phyloP scores from a whole-genome alignment of 2,888 invertebrate genomes.

The Agrenia bidenticulata region DNA sequence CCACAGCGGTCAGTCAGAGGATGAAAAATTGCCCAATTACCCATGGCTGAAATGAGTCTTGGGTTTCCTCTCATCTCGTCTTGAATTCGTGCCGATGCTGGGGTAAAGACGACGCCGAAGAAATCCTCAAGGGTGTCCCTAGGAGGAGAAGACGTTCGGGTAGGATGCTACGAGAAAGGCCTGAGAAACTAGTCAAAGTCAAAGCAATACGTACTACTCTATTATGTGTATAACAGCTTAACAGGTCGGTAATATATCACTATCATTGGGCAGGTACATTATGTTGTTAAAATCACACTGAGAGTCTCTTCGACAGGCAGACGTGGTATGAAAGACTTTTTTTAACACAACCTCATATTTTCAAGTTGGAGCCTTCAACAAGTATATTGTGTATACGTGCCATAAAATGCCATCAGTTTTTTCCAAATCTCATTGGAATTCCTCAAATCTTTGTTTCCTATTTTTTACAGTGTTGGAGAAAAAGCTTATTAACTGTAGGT shows the following conservation, averaged over 20 bases:
- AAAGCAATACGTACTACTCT: constrained; percentile 7
- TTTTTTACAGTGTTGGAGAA: too few species aligned
- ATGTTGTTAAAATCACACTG: constrained; percentile 12
- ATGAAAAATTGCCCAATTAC: constrained; percentile 51
- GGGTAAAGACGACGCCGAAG: constrained; percentile 34
- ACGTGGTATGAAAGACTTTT: background rate
- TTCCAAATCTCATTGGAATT: too few species aligned
- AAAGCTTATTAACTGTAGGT: too few species aligned
- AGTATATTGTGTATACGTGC: background rate
- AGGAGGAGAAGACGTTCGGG: background rate
- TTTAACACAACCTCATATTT: background rate
- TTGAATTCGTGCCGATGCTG: background rate
- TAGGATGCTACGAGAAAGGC: too few species aligned
- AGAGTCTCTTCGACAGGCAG: constrained; percentile 2
- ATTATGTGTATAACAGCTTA: constrained; percentile 17
- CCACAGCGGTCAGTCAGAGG: constrained; percentile 47
- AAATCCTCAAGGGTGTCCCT: constrained; percentile 40
- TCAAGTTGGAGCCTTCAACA: constrained; percentile 5
- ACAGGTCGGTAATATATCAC: constrained; percentile 19
- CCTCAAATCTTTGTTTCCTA: too few species aligned
- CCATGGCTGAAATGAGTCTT: constrained; percentile 39
- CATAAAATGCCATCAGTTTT: too few species aligned
- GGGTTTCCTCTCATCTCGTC: constrained; percentile 29
- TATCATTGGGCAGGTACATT: constrained; percentile 12
- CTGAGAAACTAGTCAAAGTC: constrained; percentile 9